phyloP scores from a whole-genome alignment of 2,888 invertebrate genomes.

The Spilarctia lutea region DNA sequence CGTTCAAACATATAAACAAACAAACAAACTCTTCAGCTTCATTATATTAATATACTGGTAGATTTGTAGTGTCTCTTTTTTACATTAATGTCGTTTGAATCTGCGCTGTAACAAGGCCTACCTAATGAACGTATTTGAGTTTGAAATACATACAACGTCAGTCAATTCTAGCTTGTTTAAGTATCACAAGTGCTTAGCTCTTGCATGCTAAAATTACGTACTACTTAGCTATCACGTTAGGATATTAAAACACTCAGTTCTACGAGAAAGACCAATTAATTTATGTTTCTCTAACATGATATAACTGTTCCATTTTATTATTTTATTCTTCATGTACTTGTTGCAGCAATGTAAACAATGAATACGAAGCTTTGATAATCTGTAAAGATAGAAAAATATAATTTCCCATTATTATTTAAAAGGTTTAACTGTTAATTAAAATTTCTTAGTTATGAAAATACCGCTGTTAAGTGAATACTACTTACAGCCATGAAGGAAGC shows the following conservation, averaged over 20 bases:
- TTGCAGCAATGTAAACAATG: slow-evolving; percentile 84
- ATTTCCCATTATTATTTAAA: background rate
- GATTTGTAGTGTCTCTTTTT: too few relatives aligned
- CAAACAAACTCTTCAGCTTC: too few relatives aligned
- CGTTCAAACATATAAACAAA: too few relatives aligned
- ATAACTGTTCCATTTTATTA: background rate
- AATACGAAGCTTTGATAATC: slow-evolving; percentile 86
- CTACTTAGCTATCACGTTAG: too few relatives aligned
- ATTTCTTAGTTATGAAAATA: too few relatives aligned
- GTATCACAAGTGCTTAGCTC: too few relatives aligned
- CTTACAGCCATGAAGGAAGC: slow-evolving; percentile 84
- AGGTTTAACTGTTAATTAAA: background rate
- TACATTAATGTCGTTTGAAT: too few relatives aligned
- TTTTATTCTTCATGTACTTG: slow-evolving; percentile 69
- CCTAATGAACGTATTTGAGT: too few relatives aligned
- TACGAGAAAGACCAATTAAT: background rate
- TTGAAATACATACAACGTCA: background rate
- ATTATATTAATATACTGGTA: too few relatives aligned
- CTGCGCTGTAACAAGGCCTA: too few relatives aligned
- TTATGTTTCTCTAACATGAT: background rate
- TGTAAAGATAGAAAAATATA: slow-evolving; percentile 56
- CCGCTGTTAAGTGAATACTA: slow-evolving; percentile 2
- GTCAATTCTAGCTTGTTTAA: too few relatives aligned
- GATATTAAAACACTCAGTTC: background rate
- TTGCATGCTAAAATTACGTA: too few relatives aligned